Percentiles rank a stretch among this genome's conserved stretches.
Conservation (phyloP, 2,797 vertebrate genomes). For the Gymnopithys bicolor region DNA sequence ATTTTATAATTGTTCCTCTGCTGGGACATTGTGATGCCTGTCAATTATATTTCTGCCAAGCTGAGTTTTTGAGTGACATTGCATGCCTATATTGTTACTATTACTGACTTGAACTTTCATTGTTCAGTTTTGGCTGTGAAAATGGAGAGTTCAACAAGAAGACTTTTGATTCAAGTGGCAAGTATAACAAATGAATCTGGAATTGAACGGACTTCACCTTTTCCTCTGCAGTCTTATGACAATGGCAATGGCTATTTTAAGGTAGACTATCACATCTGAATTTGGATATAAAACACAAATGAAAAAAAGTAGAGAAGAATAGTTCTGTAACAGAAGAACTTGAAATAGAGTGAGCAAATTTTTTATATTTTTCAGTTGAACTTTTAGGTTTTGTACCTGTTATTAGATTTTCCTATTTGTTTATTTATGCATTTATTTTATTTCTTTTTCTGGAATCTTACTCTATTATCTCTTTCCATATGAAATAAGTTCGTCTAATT, state of each 20-base stretch:
- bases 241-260: neutral
- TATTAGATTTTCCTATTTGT: neutral
- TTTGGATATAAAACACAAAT: neutral
- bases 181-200: neutral
- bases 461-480: neutral
- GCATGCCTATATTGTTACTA: neutral
- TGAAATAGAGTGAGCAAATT: neutral
- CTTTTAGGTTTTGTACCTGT: rapidly evolving
- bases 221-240: neutral
- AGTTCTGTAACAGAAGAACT: neutral
- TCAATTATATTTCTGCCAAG: neutral
- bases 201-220: neutral
- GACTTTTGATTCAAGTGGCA: neutral
- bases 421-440: neutral
- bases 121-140: neutral
- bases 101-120: neutral
- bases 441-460: neutral
- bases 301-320: neutral
- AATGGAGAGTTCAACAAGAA: neutral
- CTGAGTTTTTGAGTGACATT: neutral
- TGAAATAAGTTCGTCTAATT: neutral
- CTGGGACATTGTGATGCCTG: neutral
- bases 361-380: neutral
- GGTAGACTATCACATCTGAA: neutral
- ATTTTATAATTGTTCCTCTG: neutral